A percentile compares a stretch with the other conserved stretches of the same genome.
Conservation (phyloP, 2,797 vertebrate genomes). For the Threskiornis aethiopicus region DNA sequence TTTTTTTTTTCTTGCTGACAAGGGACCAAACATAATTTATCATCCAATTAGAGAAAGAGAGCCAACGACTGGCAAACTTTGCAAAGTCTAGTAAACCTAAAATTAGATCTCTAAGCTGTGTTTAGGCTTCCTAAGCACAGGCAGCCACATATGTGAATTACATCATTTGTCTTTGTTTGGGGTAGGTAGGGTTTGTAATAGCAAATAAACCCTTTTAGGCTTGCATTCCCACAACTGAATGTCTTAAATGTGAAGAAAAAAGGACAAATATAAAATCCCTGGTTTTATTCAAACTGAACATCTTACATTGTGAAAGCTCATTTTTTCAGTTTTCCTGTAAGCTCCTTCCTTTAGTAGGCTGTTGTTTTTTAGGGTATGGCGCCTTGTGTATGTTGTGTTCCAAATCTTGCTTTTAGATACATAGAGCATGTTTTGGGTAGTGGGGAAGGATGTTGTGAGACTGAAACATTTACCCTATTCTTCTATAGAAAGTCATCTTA, state of each 20-base stretch:
- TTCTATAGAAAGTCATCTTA: not conserved
- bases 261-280: not conserved
- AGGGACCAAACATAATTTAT: not conserved
- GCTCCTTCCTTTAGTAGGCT: not conserved
- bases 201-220: not conserved
- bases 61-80: not conserved
- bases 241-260: not conserved
- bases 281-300: not conserved
- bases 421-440: not conserved
- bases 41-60: not conserved
- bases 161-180: not conserved
- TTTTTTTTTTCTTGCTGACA: not conserved
- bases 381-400: not conserved
- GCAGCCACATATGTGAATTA: not conserved
- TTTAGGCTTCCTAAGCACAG: not conserved
- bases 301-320: not conserved
- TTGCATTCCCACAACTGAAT: not conserved
- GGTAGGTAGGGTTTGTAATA: not conserved
- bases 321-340: not conserved
- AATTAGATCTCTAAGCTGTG: not conserved
- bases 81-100: not conserved
- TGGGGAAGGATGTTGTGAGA: not conserved
- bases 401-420: not conserved
- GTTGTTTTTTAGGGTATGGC: not conserved
- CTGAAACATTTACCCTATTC: not conserved